Conservation (phyloP, 2,113 vertebrate genomes). For the Equus przewalskii region DNA sequence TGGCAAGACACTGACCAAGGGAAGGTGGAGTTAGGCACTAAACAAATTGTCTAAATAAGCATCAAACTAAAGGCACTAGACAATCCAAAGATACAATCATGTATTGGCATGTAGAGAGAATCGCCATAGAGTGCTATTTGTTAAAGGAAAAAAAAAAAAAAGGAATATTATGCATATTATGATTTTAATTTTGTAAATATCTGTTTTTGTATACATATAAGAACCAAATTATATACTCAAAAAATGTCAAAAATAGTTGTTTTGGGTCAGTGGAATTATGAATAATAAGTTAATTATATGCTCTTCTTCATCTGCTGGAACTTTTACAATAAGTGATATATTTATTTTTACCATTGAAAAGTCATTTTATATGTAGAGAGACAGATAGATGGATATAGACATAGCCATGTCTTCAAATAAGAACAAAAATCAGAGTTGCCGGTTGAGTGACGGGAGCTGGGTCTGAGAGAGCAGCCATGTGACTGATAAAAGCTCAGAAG, state of each 20-base stretch:
- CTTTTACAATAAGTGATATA: not conserved
- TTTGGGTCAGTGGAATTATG: not conserved
- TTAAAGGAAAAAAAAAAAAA: not conserved
- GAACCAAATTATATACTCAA: not conserved
- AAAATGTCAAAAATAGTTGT: not conserved
- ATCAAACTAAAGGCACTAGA: not conserved
- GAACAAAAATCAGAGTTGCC: too few species aligned
- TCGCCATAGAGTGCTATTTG: not conserved
- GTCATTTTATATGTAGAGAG: not conserved
- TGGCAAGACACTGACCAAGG: not conserved
- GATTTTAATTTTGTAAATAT: not conserved
- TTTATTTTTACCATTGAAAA: not conserved
- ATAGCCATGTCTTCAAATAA: not conserved
- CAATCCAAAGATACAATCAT: not conserved
- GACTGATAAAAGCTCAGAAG: not conserved
- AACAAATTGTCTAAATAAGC: not conserved
- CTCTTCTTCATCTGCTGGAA: not conserved
- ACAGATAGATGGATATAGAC: not conserved
- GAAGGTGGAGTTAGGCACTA: not conserved
- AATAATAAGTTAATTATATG: not conserved
- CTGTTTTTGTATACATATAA: not conserved
- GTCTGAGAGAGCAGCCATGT: not conserved
- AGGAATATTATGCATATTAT: too few species aligned
- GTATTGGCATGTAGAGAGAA: not conserved
- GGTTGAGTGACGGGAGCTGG: not conserved